Base-by-base conservation (phyloP, 2,113 vertebrate species). In the Scomber colias region DNA sequence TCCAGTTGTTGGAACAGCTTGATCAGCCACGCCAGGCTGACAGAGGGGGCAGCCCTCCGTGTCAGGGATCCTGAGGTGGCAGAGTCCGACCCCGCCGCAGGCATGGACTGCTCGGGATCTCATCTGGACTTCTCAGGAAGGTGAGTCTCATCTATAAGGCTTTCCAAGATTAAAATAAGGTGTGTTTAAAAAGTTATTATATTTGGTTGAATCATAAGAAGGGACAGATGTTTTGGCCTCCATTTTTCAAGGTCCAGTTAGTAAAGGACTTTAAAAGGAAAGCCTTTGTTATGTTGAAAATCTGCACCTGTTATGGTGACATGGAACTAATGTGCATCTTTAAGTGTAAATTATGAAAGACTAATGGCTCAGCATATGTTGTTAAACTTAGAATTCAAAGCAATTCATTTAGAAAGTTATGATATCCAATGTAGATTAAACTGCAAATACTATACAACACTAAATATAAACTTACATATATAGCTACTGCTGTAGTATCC, bases 1-100 rank as follows among this genome's bases (percentile, higher is more conserved):
- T 99, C 97, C 98, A 99, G 97, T 99, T 99, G 98, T 98, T 97
- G 96, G 96, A 98, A 97, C 97, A 98, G 97, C 97, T 99, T 97
- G 97, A 98, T 97, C 96, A 96, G 96, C 94, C 96, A 96, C 95
- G 95, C 95, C 95, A 95, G 95, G 94, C 95, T 95, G 95, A 92
- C 89, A 81, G 92, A 87, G 92, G 74, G 71, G 59, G 45, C 69
- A 6, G 48, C 12, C 27, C 78, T 12, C 17, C 3, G 0, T 40
- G 50, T 55, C 81, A 51, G 80, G 49, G 70, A 79, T 24, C 61
- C 61, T 12, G 45, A 70, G 67, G 65, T 19, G 70, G 50, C 16
- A 12, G 46, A 24, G 71, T 40, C 68, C 63, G 24, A 11, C 49
- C 17, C 11, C 4, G 49, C 31, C 1, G 68, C 3, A 10, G 46